Evolutionary conservation across 2,113 vertebrate genomes (phyloP).

Genomic region (Istiophorus platypterus): DNA sequence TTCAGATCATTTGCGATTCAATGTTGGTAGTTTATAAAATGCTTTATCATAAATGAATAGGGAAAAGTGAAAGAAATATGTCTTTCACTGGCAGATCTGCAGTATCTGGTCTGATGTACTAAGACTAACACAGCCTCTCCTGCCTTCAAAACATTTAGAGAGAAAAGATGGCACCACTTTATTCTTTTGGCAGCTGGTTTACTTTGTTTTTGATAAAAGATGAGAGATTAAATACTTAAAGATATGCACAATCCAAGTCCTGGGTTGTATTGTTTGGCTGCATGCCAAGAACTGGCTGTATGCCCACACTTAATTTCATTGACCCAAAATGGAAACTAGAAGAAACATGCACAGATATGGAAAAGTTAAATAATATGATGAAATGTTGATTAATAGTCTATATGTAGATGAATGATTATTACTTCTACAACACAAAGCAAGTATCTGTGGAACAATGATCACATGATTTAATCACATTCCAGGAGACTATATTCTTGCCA

Average conservation of each 20-base stretch:
- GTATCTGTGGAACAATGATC: background rate
- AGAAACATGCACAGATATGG: background rate
- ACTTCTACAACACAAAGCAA: background rate
- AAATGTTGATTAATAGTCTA: conserved; percentile 5
- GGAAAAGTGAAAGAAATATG: background rate
- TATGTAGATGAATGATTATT: conserved; percentile 4
- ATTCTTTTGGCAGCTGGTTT: conserved; percentile 10
- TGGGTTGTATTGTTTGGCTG: conserved; percentile 16
- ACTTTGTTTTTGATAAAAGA: conserved; percentile 31
- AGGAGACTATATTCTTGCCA: background rate
- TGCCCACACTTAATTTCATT: background rate
- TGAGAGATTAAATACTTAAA: background rate
- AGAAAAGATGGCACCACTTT: background rate
- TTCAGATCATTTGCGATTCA: background rate
- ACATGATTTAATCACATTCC: background rate
- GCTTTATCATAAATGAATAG: background rate
- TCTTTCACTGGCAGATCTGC: background rate
- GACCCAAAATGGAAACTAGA: conserved; percentile 18
- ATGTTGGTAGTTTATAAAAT: background rate
- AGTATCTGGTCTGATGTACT: too few species aligned
- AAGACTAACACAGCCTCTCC: background rate
- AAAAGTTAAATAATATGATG: conserved; percentile 2
- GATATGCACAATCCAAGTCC: background rate
- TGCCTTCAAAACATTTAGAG: conserved; percentile 8
- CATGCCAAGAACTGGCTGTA: conserved; percentile 16